phyloP scores from a whole-genome alignment of 2,888 invertebrate species.

The Luperina testacea region DNA sequence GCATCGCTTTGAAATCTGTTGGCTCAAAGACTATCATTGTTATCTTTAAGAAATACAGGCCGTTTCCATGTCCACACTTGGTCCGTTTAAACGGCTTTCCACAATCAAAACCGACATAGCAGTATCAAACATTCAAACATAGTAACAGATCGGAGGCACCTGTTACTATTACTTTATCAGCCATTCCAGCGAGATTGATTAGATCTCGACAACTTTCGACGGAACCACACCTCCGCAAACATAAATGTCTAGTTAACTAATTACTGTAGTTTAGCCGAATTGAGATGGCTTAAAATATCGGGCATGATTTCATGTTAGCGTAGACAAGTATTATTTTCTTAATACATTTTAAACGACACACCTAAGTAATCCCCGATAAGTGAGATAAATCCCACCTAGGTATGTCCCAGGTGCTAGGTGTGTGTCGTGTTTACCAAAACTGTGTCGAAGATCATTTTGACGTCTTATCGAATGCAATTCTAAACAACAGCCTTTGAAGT shows the following conservation, averaged over 20 bases:
- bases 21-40: neutral
- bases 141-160: slow-evolving; percentile 51
- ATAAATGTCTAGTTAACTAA: slow-evolving; percentile 33
- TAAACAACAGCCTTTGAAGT: neutral
- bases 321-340: neutral
- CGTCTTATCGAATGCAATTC: neutral
- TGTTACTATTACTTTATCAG: slow-evolving; percentile 49
- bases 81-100: neutral
- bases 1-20: neutral
- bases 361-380: too few species aligned
- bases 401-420: neutral
- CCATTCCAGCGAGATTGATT: slow-evolving; percentile 48
- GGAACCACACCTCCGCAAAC: slow-evolving; percentile 25
- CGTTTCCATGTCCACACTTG: neutral
- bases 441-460: too few species aligned
- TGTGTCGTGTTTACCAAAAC: neutral
- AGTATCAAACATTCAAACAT: slow-evolving; percentile 63
- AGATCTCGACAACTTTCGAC: slow-evolving; percentile 35
- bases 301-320: neutral
- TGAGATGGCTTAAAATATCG: slow-evolving; percentile 2
- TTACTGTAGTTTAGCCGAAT: slow-evolving; percentile 10
- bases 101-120: slow-evolving; percentile 5
- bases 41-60: neutral
- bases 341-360: too few species aligned
- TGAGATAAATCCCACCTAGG: neutral